phyloP scores from a whole-genome alignment of 1,140 invertebrate genomes.

The Pseudoatta argentina region DNA sequence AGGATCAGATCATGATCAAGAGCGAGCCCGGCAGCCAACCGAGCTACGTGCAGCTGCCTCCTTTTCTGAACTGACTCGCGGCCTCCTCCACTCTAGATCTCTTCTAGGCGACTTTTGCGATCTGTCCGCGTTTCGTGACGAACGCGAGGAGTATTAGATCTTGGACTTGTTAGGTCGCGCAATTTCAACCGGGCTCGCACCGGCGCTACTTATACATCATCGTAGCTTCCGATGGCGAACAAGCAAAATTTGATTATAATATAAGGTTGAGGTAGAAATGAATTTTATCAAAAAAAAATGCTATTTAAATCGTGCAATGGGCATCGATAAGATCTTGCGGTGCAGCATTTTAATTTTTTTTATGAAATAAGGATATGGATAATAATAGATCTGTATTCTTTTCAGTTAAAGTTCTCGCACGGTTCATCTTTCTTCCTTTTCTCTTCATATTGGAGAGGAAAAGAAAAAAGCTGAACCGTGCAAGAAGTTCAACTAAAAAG shows the following conservation, averaged over 20 bases:
- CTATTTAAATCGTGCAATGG: not conserved
- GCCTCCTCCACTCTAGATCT: constrained; percentile 79
- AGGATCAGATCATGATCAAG: constrained; percentile 87
- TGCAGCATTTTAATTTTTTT: not conserved
- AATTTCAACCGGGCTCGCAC: not conserved
- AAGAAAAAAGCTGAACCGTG: too few relatives aligned
- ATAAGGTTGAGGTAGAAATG: not conserved
- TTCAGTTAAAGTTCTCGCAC: too few relatives aligned
- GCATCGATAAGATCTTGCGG: not conserved
- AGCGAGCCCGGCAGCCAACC: constrained; percentile 88
- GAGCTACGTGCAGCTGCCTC: constrained; percentile 90
- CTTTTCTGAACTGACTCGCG: constrained; percentile 91
- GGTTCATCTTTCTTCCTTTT: too few relatives aligned
- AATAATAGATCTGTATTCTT: too few relatives aligned
- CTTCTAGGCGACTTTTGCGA: constrained; percentile 49
- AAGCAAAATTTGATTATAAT: not conserved
- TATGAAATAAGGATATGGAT: not conserved
- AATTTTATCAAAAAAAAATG: not conserved
- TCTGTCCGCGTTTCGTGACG: not conserved
- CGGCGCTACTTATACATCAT: not conserved
- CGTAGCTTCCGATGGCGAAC: not conserved
- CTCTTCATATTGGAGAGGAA: too few relatives aligned
- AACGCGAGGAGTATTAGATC: constrained; percentile 28
- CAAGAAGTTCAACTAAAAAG: too few relatives aligned
- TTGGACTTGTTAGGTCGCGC: constrained; percentile 2